phyloP scores from a whole-genome alignment of 2,888 invertebrate species.

The Drosophila dives region DNA sequence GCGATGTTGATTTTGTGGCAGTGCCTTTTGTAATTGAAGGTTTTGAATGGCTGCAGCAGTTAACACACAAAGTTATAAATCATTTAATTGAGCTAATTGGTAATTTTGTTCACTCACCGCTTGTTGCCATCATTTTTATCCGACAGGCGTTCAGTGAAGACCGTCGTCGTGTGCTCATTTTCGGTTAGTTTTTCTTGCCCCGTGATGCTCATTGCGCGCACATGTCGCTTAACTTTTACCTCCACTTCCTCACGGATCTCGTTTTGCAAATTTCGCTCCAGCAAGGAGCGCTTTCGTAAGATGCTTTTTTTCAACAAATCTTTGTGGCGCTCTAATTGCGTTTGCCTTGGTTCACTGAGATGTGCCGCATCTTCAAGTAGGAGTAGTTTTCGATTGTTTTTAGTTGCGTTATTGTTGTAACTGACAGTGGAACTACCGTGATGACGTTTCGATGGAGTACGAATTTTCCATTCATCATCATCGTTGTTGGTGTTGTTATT shows the following conservation, averaged over 20 bases:
- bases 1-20: constrained; percentile 40
- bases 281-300: constrained; percentile 93
- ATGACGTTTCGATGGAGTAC: constrained; percentile 52
- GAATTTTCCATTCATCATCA: constrained; percentile 67
- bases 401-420: constrained; percentile 34
- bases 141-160: constrained; percentile 43
- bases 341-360: constrained; percentile 85
- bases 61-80: background rate
- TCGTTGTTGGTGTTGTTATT: constrained; percentile 41
- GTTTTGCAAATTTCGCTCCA: constrained; percentile 95
- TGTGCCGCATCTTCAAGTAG: constrained; percentile 38
- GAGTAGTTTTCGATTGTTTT: constrained; percentile 47
- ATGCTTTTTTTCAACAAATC: constrained; percentile 97
- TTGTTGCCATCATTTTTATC: constrained; percentile 62
- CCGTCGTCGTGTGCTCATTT: constrained; percentile 45
- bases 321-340: constrained; percentile 91
- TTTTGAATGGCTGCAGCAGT: constrained; percentile 23
- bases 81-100: background rate
- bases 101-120: constrained; percentile 33
- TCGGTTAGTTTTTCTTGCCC: constrained; percentile 69
- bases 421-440: constrained; percentile 20
- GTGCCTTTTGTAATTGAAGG: constrained; percentile 25
- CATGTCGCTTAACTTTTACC: constrained; percentile 78
- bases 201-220: constrained; percentile 72
- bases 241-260: constrained; percentile 94